Base-by-base conservation (phyloP, 2,797 vertebrate species). In the Danio aesculapii region DNA sequence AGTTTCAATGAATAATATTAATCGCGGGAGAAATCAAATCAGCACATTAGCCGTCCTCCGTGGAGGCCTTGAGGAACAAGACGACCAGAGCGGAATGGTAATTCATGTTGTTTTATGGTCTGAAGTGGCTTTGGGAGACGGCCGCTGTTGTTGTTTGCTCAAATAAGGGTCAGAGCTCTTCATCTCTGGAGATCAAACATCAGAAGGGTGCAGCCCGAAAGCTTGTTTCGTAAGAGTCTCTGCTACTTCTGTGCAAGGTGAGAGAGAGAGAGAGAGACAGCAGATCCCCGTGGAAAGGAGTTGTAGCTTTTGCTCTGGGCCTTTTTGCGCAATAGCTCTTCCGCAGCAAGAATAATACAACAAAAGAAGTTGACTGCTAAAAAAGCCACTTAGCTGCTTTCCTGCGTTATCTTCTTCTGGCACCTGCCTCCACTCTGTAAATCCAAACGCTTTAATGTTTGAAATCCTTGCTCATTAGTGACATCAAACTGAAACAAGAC, bases 121-220 rank as follows among this genome's bases (percentile, higher is more conserved):
- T 84, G 77, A 81, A 84, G 86, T 82, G 82, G 84, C 17, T 50
- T 62, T 59, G 52, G 77, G 81, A 79, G 76, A 77, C 66, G 74
- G 74, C 63, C 50, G 77, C 30, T 30, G 50, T 52, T 63, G 71
- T 74, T 87, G 75, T 87, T 83, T 86, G 86, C 69, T 83, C 73
- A 86, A 85, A 83, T 77, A 72, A 81, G 84, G 63, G 57, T 83
- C 73, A 43, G 79, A 74, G 74, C 83, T 81, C 86, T 89, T 87
- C 75, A 87, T 87, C 79, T 87, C 79, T 46, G 46, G 77, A 86
- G 86, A 88, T 89, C 85, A 89, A 81, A 86, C 84, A 85, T 86
- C 79, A 86, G 58, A 75, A 69, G 43, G 69, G 62, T 10, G 64
- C 41, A 71, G 79, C 49, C 68, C 30, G 61, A 81, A 83, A 84